Evolutionary conservation across 2,797 vertebrate genomes (phyloP), one percentile per base, ranked within the genome.

Genomic region (Clarias fuscus): DNA sequence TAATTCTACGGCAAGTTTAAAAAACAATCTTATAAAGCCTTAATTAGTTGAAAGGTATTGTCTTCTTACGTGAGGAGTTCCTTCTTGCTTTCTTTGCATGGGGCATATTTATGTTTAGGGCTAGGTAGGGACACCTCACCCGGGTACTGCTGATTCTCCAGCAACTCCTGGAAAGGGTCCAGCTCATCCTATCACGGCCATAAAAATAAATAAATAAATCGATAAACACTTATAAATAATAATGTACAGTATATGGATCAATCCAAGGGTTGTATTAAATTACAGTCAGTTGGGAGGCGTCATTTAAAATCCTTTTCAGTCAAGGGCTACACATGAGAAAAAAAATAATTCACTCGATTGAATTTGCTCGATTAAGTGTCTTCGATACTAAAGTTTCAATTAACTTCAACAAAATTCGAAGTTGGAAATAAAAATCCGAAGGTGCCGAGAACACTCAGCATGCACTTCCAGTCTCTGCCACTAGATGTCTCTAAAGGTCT

Each of bases 41-140:
- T 83, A 48, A 22, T 56, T 65, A 20, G 40, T 40, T 14, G 20
- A 58, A 37, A 10, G 15, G 22, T 24, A 30, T n/a, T 27, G 22
- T 48, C 88, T 93, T 93, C 97, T 97, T 97, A 99, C 98, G 97
- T 98, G 95, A 99, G 95, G 88, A 99, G 96, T 92, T 99, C 98
- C 95, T 99, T 99, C 95, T 99, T 99, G 96, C 95, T 93, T 91
- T 99, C 98, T 95, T 99, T 99, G 95, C 97, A 99, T 90, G 97
- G 93, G 59, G 96, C 94, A 92, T 96, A 98, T 94, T 98, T 99
- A 94, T 97, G 97, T 92, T 99, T 99, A 91, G 98, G 97, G 90
- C 97, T 99, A 84, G 97, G 96, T 90, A 97, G 95, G 90, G 96
- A 95, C 90, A 98, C 96, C 91, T 99, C 97, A 70, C 96, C 93